Evolutionary conservation across 2,797 vertebrate species (phyloP).

Genomic region (Lithobates pipiens): DNA sequence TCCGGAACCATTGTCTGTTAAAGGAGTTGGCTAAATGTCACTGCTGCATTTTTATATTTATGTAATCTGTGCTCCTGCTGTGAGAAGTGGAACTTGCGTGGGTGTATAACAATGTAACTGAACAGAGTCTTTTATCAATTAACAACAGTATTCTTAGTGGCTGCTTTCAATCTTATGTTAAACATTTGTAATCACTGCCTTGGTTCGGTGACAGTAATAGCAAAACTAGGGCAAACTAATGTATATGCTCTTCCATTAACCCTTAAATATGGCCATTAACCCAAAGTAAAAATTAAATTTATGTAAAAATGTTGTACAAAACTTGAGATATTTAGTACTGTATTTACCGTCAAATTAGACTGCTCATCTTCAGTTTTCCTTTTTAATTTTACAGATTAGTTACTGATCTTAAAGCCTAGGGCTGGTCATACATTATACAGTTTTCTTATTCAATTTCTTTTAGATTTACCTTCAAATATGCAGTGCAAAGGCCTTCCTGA

Average conservation of each 20-base stretch:
- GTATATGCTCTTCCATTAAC: not conserved
- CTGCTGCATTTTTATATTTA: constrained; percentile 23
- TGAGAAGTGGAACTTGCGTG: constrained; percentile 40
- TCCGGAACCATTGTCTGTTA: constrained; percentile 12
- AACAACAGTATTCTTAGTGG: not conserved
- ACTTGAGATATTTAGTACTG: too few relatives aligned
- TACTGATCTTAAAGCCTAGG: too few relatives aligned
- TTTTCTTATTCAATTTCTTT: too few relatives aligned
- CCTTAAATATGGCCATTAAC: not conserved
- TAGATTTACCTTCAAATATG: too few relatives aligned
- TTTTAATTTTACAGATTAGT: too few relatives aligned
- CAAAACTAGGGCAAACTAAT: not conserved
- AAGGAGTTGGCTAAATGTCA: constrained; percentile 42
- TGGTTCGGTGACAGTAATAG: not conserved
- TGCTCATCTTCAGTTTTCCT: too few relatives aligned
- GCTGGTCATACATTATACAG: too few relatives aligned
- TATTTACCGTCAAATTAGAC: too few relatives aligned
- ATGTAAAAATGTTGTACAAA: not conserved
- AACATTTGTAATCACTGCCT: not conserved
- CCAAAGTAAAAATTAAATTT: not conserved
- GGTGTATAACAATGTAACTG: constrained; percentile 12
- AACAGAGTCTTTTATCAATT: constrained; percentile 34
- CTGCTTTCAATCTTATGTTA: constrained; percentile 18
- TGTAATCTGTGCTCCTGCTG: constrained; percentile 21
- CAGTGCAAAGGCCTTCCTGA: too few relatives aligned